A percentile compares a stretch with the other conserved stretches of the same genome.
phyloP scores from a whole-genome alignment of 2,797 vertebrate species.

The Arremon aurantiirostris region DNA sequence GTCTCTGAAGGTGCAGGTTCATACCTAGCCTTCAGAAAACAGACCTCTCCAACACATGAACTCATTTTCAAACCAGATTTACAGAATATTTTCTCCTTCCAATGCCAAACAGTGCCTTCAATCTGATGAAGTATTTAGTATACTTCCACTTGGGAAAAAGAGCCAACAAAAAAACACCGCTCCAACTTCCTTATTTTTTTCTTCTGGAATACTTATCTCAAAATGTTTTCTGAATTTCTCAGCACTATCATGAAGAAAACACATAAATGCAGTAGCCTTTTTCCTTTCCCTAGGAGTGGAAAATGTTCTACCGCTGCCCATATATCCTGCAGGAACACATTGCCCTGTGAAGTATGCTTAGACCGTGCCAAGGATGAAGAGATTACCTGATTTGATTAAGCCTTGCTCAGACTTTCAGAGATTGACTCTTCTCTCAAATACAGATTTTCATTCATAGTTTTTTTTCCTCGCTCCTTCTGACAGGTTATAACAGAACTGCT shows the following conservation, averaged over 20 bases:
- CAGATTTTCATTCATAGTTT: neutral
- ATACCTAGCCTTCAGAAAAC: neutral
- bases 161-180: accelerated
- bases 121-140: neutral
- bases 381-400: neutral
- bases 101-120: neutral
- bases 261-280: neutral
- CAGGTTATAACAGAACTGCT: neutral
- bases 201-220: neutral
- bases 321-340: neutral
- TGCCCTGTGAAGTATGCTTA: neutral
- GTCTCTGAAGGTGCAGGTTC: neutral
- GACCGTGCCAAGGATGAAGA: neutral
- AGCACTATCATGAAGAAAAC: neutral
- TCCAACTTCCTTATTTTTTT: neutral
- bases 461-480: neutral
- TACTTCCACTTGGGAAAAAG: neutral
- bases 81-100: neutral
- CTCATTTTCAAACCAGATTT: neutral
- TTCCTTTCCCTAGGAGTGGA: slow-evolving; percentile 32
- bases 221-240: neutral
- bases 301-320: slow-evolving; percentile 7
- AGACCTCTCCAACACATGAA: neutral
- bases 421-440: neutral
- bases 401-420: neutral